Percentiles rank a stretch among this genome's conserved stretches.
Evolutionary conservation across 2,797 vertebrate genomes (phyloP).

Genomic region (Sebastes itinus): DNA sequence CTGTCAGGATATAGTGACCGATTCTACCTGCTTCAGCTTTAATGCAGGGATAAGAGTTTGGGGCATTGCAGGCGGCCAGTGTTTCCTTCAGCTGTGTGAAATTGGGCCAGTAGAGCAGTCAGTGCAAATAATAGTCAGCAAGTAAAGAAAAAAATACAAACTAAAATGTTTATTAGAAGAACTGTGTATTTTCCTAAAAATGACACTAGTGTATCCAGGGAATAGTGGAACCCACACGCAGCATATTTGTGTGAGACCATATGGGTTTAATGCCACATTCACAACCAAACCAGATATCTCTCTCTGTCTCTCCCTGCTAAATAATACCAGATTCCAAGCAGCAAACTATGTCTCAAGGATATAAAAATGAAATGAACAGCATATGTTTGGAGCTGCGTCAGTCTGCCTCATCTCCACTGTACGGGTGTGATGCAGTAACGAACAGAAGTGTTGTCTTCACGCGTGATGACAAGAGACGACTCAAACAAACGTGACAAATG

Average conservation of each 20-base stretch:
- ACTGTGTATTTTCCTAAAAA: constrained; percentile 27
- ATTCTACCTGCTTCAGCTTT: not conserved
- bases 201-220: not conserved
- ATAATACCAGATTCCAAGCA: constrained; percentile 38
- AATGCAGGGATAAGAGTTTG: not conserved
- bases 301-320: constrained; percentile 29
- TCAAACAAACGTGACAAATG: constrained; percentile 24
- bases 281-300: not conserved
- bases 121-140: constrained; percentile 20
- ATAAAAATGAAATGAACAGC: constrained; percentile 48
- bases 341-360: constrained; percentile 40
- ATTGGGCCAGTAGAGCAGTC: constrained; percentile 3
- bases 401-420: constrained; percentile 31
- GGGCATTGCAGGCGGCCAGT: not conserved
- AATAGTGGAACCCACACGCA: constrained; percentile 8
- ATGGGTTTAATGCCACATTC: constrained; percentile 27
- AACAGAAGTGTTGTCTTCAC: constrained; percentile 27
- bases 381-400: constrained; percentile 54
- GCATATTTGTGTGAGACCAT: constrained; percentile 5
- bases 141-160: constrained; percentile 12
- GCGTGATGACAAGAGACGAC: not conserved
- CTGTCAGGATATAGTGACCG: no score
- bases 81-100: constrained; percentile 22
- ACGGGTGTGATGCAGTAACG: constrained; percentile 28
- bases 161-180: constrained; percentile 21